Base-by-base conservation (phyloP, 1,140 invertebrate genomes). In the Protaetia brevitarsis region DNA sequence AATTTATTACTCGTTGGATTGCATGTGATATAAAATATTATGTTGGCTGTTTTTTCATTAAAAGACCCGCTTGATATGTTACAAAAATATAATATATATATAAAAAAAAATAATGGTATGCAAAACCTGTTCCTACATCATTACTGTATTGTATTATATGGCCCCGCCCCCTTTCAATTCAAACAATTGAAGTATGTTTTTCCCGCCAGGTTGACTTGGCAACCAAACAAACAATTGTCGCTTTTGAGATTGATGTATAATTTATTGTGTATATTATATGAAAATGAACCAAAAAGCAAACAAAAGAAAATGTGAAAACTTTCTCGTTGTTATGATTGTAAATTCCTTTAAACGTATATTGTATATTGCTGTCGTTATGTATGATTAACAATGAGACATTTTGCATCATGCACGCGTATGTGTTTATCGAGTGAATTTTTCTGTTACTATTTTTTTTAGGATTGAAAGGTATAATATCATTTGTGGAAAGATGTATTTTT, bases 11-110 rank as follows among this genome's bases (percentile, higher is more conserved):
- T 72, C 70, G 68, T 72, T 74, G 67, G 73, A 68, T 72, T 75
- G 74, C 74, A 75, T 75, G 71, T 75, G 72, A 74, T 74, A 75
- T 58, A 65, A 65, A 74, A 57, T 73, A 68, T 74, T 74, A 73
- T 73, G 71, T 73, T 73, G 68, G 70, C 70, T 74, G 71, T 75
- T 74, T 64, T 27, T 63, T 31, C 29, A 7, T 28, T 57, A 26
- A 65, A 34, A 58, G 36, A 34, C 45, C 30, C 30, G 63, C 63
- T 31, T 62, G 11, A 62, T 31, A 56, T 27, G 51, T 56, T 27
- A 23, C 51, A 10, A 56, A 16, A 56, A n/a, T n/a, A n/a, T 34
- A 34, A 34, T 56, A 59, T 59, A 29, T 59, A 19, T 59, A 2
- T 29, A 59, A 59, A 19, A 16, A 59, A 59, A 28, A 7, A 29